A percentile compares a stretch with the other conserved stretches of the same genome.
Evolutionary conservation across 2,113 vertebrate genomes (phyloP).

Genomic region (Semnopithecus entellus): DNA sequence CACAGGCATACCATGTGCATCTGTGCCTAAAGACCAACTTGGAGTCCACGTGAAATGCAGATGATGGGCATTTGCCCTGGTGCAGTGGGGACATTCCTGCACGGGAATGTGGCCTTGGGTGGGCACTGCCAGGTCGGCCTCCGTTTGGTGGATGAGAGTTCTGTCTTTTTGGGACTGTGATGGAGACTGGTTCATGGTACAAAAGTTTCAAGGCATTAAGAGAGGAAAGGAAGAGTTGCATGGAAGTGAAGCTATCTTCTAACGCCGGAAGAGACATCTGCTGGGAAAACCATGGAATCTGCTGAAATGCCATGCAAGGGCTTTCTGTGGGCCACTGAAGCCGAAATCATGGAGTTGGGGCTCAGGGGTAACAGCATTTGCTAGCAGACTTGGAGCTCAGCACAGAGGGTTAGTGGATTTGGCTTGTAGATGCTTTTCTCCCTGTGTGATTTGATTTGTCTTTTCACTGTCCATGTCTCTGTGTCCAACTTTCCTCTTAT

Average conservation of each 20-base stretch:
- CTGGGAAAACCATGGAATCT: not conserved
- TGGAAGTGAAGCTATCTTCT: not conserved
- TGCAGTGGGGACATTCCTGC: not conserved
- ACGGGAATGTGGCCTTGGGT: not conserved
- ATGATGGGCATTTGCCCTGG: not conserved
- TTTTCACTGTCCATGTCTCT: not conserved
- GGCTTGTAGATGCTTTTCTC: not conserved
- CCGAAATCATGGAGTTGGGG: not conserved
- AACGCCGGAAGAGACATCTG: not conserved
- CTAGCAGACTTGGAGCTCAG: not conserved
- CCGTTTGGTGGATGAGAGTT: not conserved
- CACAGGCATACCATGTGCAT: not conserved
- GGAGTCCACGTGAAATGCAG: fast-evolving
- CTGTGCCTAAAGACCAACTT: not conserved
- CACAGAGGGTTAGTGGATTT: not conserved
- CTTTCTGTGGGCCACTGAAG: not conserved
- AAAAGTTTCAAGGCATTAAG: not conserved
- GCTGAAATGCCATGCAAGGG: not conserved
- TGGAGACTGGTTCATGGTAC: not conserved
- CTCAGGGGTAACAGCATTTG: not conserved
- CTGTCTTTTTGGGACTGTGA: not conserved
- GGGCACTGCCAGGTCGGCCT: not conserved
- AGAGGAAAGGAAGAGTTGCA: not conserved
- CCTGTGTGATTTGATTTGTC: fast-evolving
- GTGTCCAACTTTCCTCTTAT: not conserved